phyloP scores from a whole-genome alignment of 2,797 vertebrate species.

The Hippocampus kuda region DNA sequence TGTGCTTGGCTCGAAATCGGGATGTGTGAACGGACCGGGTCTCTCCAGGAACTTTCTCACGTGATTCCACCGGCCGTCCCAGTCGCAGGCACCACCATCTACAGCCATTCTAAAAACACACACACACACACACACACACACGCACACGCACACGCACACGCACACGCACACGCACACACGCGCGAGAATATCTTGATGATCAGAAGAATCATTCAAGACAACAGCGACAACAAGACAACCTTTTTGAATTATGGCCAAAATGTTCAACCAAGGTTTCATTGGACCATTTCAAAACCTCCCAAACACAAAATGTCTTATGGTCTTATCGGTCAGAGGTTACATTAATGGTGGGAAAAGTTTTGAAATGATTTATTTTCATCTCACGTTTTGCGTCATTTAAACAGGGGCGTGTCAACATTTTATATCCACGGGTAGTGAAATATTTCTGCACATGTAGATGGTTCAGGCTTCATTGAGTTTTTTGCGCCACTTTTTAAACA shows the following conservation, averaged over 20 bases:
- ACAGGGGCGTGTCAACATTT: no score
- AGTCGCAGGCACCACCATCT: conserved; percentile 85
- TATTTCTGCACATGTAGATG: not conserved
- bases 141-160: conserved; percentile 28
- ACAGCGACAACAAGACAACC: no score
- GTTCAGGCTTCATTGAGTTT: not conserved
- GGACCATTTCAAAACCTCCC: no score
- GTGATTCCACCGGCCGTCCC: conserved; percentile 97
- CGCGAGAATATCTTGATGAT: not conserved
- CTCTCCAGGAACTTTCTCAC: conserved; percentile 96
- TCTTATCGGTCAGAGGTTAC: no score
- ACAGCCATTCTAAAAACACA: conserved; percentile 94
- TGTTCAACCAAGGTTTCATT: no score
- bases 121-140: conserved; percentile 9
- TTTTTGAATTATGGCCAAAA: no score
- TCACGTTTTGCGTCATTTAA: no score
- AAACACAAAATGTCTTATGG: no score
- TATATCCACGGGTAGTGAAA: no score
- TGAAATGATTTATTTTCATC: no score
- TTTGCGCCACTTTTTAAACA: not conserved
- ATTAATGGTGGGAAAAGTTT: no score
- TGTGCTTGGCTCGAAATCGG: conserved; percentile 93
- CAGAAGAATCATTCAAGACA: not conserved
- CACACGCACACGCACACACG: not conserved
- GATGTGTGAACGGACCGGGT: conserved; percentile 94